A percentile compares a stretch with the other conserved stretches of the same genome.
phyloP scores from a whole-genome alignment of 92 coral and sea anemone species.

The Palythoa caribaeorum region DNA sequence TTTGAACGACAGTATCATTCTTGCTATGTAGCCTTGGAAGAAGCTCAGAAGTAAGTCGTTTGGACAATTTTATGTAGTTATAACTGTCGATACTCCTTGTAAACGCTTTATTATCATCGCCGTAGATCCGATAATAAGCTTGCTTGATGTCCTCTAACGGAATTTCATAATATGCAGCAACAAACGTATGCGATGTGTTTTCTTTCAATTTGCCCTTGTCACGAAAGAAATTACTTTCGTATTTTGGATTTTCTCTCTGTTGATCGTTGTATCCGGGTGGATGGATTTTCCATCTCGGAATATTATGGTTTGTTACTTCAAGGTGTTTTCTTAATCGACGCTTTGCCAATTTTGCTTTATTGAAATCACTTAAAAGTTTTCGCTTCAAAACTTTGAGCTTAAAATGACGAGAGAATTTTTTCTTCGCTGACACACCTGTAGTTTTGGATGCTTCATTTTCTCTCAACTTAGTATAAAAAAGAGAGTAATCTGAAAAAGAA shows the following conservation, averaged over 20 bases:
- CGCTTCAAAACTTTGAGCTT: neutral
- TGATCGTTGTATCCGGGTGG: neutral
- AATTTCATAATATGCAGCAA: neutral
- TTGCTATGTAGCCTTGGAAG: slow-evolving; percentile 2
- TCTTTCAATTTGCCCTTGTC: neutral
- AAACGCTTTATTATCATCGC: neutral
- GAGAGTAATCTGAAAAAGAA: neutral
- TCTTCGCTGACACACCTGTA: neutral
- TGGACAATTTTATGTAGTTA: neutral
- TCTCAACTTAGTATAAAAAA: neutral
- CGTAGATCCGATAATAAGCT: neutral
- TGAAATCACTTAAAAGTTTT: neutral
- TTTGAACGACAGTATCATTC: neutral
- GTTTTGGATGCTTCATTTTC: neutral
- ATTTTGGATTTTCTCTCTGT: neutral
- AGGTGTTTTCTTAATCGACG: neutral
- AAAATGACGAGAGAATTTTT: neutral
- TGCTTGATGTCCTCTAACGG: neutral
- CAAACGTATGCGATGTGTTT: neutral
- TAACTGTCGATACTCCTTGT: neutral
- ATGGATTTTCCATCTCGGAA: neutral
- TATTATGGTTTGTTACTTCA: neutral
- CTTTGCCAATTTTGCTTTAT: neutral
- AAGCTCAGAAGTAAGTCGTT: neutral
- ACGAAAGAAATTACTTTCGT: neutral